Evolutionary conservation across 2,888 invertebrate genomes (phyloP), one percentile per base, ranked within the genome.

Genomic region (Yponomeuta plumbellus): DNA sequence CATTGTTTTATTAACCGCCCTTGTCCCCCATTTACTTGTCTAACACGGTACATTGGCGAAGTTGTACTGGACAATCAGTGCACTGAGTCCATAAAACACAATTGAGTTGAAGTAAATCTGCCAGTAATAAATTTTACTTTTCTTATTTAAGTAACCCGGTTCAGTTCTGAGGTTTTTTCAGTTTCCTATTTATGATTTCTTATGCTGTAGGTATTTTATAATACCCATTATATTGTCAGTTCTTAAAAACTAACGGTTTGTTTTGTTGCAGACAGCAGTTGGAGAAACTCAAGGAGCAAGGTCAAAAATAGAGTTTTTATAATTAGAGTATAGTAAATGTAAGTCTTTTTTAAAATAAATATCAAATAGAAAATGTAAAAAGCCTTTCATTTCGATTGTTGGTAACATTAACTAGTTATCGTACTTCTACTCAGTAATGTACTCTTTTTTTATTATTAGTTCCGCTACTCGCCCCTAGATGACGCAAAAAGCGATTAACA

Each of bases 251-350:
- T 20, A 0, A 13, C 58, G 1, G 4, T 11, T 22, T 21, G 10
- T 3, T 59, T 11, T 21, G 21, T 11, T 59, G 68, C 91, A 94
- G 94, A 72, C 93, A 93, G 73, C 94, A 94, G 79, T 76, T 94
- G 67, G 94, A 94, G 71, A 94, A 94, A 74, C 92, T 94, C 73
- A 93, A 93, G 69, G 86, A 88, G 1, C 81, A 81, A 52, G 56
- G 56, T 22, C 61, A 66, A 17, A 22, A 56, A 17, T 21, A 61
- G 23, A 11, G 65, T 22, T 10, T 26, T 40, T 11, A 34, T 62
- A 23, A 11, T 39, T 39, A 34, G 20, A 34, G 23, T 34, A 34
- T 5, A 39, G 62, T 17, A 23, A 62, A 34, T 62, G 20, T 62
- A 62, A 62, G 62, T 39, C 20, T 39, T 11, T 20, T 62, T 26